Evolutionary conservation across 2,888 invertebrate species (phyloP).

Genomic region (Drosophila cognata): DNA sequence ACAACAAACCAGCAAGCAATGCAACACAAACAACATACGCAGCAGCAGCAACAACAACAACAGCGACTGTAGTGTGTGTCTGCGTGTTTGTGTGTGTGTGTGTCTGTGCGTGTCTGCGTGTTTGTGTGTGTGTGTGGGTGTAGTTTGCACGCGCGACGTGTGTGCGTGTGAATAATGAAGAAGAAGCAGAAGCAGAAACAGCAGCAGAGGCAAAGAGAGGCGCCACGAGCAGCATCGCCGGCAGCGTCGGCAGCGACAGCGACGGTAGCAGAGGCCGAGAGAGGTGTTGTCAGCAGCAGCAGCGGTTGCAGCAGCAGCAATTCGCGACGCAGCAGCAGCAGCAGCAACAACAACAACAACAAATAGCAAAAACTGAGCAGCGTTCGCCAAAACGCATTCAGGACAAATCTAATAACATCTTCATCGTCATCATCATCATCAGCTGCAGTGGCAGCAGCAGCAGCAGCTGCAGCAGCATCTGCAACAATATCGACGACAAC

Average conservation of each 20-base stretch:
- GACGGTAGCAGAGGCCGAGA: slow-evolving; percentile 35
- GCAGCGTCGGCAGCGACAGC: slow-evolving; percentile 35
- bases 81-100: slow-evolving; percentile 35
- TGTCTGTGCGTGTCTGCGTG: slow-evolving; percentile 46
- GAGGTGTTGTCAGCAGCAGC: slow-evolving; percentile 60
- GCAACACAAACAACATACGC: slow-evolving; percentile 35
- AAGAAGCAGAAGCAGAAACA: slow-evolving; percentile 77
- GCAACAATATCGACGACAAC: slow-evolving; percentile 21
- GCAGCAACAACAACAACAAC: slow-evolving; percentile 69
- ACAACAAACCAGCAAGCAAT: slow-evolving; percentile 25
- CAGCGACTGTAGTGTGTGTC: slow-evolving; percentile 58
- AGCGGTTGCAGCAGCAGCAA: slow-evolving; percentile 54
- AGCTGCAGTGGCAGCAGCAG: slow-evolving; percentile 3
- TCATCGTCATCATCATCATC: slow-evolving; percentile 17
- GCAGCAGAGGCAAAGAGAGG: slow-evolving; percentile 45
- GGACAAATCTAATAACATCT: slow-evolving; percentile 44
- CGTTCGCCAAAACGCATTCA: slow-evolving; percentile 77
- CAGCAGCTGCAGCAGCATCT: slow-evolving; percentile 4
- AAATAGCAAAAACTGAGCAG: slow-evolving; percentile 78
- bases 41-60: slow-evolving; percentile 26
- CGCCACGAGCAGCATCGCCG: slow-evolving; percentile 47
- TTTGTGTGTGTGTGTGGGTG: slow-evolving; percentile 52
- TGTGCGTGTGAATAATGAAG: slow-evolving; percentile 77
- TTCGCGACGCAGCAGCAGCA: slow-evolving; percentile 70
- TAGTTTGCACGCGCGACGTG: slow-evolving; percentile 65